These are phyloP conservation scores for Dicentrarchus labrax DNA, from an alignment of 2,113 vertebrate species.

Conservation along the genomic window DNA sequence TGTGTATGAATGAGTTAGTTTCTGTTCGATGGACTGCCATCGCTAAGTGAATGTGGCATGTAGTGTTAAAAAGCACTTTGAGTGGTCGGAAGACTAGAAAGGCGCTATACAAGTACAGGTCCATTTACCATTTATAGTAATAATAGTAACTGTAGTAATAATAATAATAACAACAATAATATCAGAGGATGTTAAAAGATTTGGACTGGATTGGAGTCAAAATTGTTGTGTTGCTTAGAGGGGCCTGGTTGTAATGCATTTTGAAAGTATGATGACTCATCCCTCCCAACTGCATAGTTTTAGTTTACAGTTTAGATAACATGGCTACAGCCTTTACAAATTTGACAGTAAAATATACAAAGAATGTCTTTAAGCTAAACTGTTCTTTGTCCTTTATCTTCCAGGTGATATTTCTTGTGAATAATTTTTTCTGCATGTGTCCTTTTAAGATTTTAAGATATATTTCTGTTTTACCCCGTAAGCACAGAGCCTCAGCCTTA, in stretches of 20 bases:
- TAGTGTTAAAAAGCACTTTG: no score
- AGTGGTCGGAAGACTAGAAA: no score
- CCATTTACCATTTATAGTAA: no score
- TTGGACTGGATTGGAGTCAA: not conserved
- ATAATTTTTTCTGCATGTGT: not conserved
- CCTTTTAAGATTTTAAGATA: conserved; percentile 10
- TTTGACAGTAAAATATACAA: conserved; percentile 5
- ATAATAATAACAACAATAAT: no score
- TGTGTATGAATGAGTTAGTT: no score
- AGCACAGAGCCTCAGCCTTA: conserved; percentile 13
- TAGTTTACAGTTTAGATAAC: not conserved
- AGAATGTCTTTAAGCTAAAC: not conserved
- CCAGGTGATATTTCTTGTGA: conserved; percentile 2
- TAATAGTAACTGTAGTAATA: no score
- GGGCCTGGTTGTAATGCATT: not conserved
- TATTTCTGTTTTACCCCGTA: conserved; percentile 6
- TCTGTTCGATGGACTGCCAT: no score
- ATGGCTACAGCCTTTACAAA: not conserved
- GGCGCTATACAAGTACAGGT: no score
- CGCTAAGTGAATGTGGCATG: no score
- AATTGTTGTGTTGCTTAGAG: not conserved
- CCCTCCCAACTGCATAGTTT: not conserved
- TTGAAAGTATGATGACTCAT: not conserved
- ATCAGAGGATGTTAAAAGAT: no score
- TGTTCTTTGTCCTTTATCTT: conserved; percentile 17